These are phyloP conservation scores for Morus bassanus DNA, from an alignment of 2,797 vertebrate species.

Conservation along the genomic window DNA sequence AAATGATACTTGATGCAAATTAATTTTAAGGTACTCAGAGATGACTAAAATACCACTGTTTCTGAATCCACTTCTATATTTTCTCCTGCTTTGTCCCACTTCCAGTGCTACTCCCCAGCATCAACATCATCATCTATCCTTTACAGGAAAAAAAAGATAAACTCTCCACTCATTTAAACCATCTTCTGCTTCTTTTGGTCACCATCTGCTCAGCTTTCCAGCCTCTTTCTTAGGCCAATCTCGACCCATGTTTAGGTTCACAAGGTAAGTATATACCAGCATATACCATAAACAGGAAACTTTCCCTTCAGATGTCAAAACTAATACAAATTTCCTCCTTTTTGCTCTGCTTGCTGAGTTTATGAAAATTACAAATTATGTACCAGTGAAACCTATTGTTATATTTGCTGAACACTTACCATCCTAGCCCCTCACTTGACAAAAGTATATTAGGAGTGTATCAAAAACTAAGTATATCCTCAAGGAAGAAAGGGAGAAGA, in stretches of 20 bases:
- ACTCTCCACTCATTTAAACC: background rate
- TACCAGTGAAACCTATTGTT: background rate
- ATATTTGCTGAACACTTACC: background rate
- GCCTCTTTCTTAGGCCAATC: background rate
- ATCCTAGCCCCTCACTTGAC: background rate
- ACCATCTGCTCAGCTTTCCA: background rate
- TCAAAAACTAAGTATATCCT: background rate
- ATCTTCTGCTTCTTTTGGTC: background rate
- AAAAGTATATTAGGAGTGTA: background rate
- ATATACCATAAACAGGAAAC: background rate
- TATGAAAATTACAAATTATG: background rate
- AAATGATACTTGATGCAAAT: background rate
- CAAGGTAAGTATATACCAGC: background rate
- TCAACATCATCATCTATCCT: background rate
- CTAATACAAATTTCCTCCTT: background rate
- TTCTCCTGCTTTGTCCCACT: background rate
- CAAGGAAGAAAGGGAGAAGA: background rate
- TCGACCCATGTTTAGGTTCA: background rate
- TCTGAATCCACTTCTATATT: background rate
- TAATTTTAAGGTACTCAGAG: background rate
- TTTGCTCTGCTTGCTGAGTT: background rate
- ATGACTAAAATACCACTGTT: background rate
- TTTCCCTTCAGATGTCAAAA: background rate
- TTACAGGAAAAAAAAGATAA: background rate
- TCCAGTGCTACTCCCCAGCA: background rate